Conservation (phyloP, 1,140 invertebrate genomes). For the Papilio polyxenes region DNA sequence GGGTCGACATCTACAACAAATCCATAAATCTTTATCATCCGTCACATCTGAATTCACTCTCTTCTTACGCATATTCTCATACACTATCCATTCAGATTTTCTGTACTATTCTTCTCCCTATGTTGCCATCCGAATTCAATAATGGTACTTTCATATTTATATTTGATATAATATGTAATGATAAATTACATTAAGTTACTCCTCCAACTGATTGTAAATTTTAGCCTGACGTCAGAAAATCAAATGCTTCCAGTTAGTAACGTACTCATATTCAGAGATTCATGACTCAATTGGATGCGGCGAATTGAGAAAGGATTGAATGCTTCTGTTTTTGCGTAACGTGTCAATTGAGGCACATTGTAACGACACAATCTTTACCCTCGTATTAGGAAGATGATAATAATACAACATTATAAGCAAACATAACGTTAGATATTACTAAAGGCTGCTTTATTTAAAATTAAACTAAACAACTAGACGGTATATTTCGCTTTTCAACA, state of each 20-base stretch:
- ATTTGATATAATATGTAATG: no score
- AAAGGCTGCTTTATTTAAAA: background rate
- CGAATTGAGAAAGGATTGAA: background rate
- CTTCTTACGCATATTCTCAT: no score
- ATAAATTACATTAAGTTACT: no score
- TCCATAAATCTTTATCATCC: no score
- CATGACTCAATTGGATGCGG: constrained; percentile 4
- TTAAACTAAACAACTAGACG: background rate
- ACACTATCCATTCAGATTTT: no score
- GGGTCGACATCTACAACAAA: no score
- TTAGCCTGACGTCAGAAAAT: background rate
- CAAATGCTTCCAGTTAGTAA: background rate
- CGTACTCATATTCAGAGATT: background rate
- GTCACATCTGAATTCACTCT: no score
- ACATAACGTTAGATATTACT: background rate
- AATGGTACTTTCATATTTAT: no score
- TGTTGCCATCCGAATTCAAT: no score
- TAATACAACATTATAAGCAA: background rate
- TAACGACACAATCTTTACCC: background rate
- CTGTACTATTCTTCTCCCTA: no score
- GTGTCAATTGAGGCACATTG: background rate
- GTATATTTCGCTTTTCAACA: no score
- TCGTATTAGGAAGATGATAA: constrained; percentile 12
- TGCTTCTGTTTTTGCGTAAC: background rate
- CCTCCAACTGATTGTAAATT: background rate